These are phyloP conservation scores for Alligator mississippiensis DNA, from an alignment of 2,113 vertebrate genomes.

Conservation along the genomic window DNA sequence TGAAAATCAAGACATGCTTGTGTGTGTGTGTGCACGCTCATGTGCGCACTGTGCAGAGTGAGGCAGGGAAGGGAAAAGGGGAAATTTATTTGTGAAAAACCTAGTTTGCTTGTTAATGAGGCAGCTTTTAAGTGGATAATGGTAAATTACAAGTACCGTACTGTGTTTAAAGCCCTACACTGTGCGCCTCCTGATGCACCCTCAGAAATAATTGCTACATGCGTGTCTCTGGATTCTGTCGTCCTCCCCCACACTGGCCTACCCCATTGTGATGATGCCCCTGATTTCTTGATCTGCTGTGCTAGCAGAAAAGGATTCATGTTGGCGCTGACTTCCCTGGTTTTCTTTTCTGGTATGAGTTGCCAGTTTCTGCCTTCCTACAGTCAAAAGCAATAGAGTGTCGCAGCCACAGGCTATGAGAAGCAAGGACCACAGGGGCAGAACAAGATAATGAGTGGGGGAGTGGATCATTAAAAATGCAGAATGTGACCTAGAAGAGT, in stretches of 20 bases:
- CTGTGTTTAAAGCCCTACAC: neutral
- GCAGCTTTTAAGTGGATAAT: neutral
- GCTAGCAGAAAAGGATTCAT: neutral
- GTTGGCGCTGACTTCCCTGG: neutral
- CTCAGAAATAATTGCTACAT: neutral
- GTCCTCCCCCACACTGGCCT: neutral
- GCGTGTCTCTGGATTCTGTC: accelerated
- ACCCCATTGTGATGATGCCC: neutral
- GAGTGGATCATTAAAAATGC: neutral
- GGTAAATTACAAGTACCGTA: constrained; percentile 25
- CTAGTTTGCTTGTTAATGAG: constrained; percentile 47
- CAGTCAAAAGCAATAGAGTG: accelerated
- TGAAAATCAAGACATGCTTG: neutral
- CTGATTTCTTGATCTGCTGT: neutral
- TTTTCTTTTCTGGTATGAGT: neutral
- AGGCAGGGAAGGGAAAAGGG: constrained; percentile 29
- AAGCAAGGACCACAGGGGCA: neutral
- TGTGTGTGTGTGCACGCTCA: neutral
- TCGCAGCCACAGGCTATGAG: neutral
- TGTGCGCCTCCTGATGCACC: accelerated
- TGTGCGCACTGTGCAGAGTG: neutral
- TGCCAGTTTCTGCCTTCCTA: neutral
- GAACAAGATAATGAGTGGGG: neutral
- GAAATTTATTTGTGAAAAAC: neutral
- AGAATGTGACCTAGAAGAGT: neutral